Evolutionary conservation across 2,113 vertebrate species (phyloP).

Genomic region (Atlantisia rogersi): DNA sequence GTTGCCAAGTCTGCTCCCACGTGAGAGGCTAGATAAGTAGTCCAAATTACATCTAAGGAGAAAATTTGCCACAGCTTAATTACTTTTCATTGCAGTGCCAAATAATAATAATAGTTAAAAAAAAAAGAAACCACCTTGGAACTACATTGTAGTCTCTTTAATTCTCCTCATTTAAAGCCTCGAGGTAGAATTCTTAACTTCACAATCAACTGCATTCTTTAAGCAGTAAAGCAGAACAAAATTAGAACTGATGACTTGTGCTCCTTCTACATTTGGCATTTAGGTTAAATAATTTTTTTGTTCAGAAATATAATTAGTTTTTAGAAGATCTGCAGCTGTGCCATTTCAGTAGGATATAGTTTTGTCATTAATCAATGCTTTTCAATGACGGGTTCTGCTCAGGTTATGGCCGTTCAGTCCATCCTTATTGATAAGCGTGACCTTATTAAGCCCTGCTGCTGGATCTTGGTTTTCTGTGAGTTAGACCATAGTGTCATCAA

Average conservation of each 20-base stretch:
- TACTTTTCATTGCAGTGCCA: conserved; percentile 68
- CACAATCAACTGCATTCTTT: conserved; percentile 40
- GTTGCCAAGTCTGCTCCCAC: conserved; percentile 58
- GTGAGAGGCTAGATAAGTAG: conserved; percentile 72
- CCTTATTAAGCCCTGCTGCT: neutral
- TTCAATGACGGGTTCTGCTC: conserved; percentile 40
- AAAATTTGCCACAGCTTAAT: conserved; percentile 72
- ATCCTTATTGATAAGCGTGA: conserved; percentile 11
- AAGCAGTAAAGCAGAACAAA: conserved; percentile 56
- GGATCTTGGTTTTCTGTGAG: neutral
- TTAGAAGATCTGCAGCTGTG: conserved; percentile 59
- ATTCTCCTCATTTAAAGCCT: conserved; percentile 65
- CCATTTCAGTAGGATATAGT: neutral
- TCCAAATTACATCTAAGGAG: conserved; percentile 72
- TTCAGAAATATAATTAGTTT: neutral
- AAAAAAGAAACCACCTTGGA: neutral
- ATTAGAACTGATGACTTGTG: conserved; percentile 61
- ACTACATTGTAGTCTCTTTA: conserved; percentile 54
- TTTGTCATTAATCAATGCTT: conserved; percentile 35
- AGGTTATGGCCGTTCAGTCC: neutral
- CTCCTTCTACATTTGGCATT: conserved; percentile 47
- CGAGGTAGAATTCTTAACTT: conserved; percentile 56
- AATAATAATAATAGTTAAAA: neutral
- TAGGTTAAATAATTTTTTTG: conserved; percentile 51
- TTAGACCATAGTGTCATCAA: neutral